Base-by-base conservation (phyloP, 2,888 invertebrate species). In the Zygaena filipendulae region DNA sequence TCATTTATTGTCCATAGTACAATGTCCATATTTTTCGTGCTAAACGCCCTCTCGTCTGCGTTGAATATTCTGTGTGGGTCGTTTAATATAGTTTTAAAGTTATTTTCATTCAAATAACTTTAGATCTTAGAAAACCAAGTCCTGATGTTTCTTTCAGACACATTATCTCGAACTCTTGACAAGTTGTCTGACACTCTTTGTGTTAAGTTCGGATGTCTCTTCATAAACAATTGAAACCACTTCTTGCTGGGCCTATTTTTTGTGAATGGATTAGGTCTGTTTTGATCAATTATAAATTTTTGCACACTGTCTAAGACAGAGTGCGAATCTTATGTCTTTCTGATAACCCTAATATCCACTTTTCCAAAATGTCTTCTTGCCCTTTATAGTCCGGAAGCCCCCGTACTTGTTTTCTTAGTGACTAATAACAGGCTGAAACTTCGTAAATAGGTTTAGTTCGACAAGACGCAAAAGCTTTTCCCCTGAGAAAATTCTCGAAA, bases 231-330 rank as follows among this genome's bases (percentile, higher is more conserved):
- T 11, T 38, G 28, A 27, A 29, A 41, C 42, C 38, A 44, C 21
- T 41, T 38, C 22, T 40, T 41, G 20, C 36, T 19, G 10, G 35
- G 40, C 11, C 35, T 33, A 28, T 30, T 39, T 7, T 40, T 34
- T 25, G 34, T 42, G 30, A 41, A 42, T 13, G 41, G 44, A 29
- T 34, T 37, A 27, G 25, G 27, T 21, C 16, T 40, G 10, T 38
- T 32, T 30, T 38, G 32, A 21, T 43, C 30, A 12, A 27, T 35
- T 13, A 45, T 36, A 13, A 41, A 42, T 35, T 36, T 39, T 40
- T 45, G 39, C 11, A 43, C 43, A 27, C 42, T 45, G 25, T 42
- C 39, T 11, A 40, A 9, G 25, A 43, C n/a, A n/a, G n/a, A n/a
- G n/a, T n/a, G 30, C n/a, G 5, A 12, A 27, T 40, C 36, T 38